Percentiles rank a stretch among this genome's conserved stretches.
Evolutionary conservation across 1,140 invertebrate species (phyloP).

Genomic region (Sminthurides bifidus): DNA sequence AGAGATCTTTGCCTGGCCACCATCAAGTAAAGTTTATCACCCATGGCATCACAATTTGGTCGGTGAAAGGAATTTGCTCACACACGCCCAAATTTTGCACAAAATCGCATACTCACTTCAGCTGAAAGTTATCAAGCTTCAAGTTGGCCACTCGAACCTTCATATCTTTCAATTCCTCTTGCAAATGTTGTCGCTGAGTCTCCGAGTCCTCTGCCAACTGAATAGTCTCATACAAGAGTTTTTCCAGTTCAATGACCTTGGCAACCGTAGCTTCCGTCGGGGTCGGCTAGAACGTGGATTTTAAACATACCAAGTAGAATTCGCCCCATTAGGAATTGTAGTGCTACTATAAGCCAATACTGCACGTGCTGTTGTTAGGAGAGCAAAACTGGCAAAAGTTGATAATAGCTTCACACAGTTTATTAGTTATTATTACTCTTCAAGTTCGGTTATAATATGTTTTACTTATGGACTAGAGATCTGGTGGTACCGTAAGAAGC

Average conservation of each 20-base stretch:
- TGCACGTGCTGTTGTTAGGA: not conserved
- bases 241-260: constrained; percentile 8
- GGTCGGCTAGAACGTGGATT: not conserved
- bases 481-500: too few relatives aligned
- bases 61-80: not conserved
- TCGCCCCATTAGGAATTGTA: not conserved
- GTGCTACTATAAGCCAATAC: not conserved
- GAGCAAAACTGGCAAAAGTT: not conserved
- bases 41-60: not conserved
- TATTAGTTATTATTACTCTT: constrained; percentile 1
- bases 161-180: constrained; percentile 8
- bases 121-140: constrained; percentile 6
- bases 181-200: not conserved
- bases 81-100: not conserved
- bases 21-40: not conserved
- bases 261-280: too few relatives aligned
- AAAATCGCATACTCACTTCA: not conserved
- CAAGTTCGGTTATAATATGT: too few relatives aligned
- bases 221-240: constrained; percentile 14
- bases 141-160: not conserved
- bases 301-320: not conserved
- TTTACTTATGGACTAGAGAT: too few relatives aligned
- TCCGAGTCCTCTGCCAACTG: constrained; percentile 13
- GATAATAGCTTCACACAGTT: not conserved
- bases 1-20: constrained; percentile 8